Evolutionary conservation across 2,113 vertebrate genomes (phyloP).

Genomic region (Choloepus hoffmanni): DNA sequence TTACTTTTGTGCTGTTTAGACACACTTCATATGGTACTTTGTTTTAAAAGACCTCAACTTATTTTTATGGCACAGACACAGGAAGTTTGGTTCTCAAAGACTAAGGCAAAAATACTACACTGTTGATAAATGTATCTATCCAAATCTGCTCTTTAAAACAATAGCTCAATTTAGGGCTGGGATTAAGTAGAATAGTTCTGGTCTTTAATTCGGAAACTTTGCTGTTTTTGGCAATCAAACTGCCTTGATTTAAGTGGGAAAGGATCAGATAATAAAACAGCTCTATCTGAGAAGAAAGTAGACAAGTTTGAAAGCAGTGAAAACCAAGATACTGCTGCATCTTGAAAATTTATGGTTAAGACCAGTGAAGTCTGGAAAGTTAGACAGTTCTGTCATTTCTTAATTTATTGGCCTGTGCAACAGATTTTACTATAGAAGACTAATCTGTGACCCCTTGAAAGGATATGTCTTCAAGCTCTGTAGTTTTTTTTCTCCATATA

Average conservation of each 20-base stretch:
- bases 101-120: slow-evolving; percentile 55
- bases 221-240: slow-evolving; percentile 14
- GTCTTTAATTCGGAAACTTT: slow-evolving; percentile 52
- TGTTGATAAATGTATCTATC: background rate
- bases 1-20: slow-evolving; percentile 76
- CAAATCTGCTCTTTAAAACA: slow-evolving; percentile 52
- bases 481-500: slow-evolving; percentile 8
- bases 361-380: slow-evolving; percentile 57
- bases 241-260: slow-evolving; percentile 55
- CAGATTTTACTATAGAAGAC: slow-evolving; percentile 64
- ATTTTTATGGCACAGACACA: slow-evolving; percentile 73
- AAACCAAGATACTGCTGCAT: slow-evolving; percentile 54
- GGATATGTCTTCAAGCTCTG: slow-evolving; percentile 21
- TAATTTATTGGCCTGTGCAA: slow-evolving; percentile 37
- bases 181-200: background rate
- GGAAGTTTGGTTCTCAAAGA: slow-evolving; percentile 67
- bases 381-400: slow-evolving; percentile 26
- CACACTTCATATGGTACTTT: slow-evolving; percentile 73
- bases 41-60: slow-evolving; percentile 68
- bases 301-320: slow-evolving; percentile 17
- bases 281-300: slow-evolving; percentile 51
- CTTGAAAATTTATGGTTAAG: slow-evolving; percentile 69
- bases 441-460: slow-evolving; percentile 46
- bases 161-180: background rate
- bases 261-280: slow-evolving; percentile 62